Conservation (phyloP, 2,797 vertebrate species). For the Mycteria americana region DNA sequence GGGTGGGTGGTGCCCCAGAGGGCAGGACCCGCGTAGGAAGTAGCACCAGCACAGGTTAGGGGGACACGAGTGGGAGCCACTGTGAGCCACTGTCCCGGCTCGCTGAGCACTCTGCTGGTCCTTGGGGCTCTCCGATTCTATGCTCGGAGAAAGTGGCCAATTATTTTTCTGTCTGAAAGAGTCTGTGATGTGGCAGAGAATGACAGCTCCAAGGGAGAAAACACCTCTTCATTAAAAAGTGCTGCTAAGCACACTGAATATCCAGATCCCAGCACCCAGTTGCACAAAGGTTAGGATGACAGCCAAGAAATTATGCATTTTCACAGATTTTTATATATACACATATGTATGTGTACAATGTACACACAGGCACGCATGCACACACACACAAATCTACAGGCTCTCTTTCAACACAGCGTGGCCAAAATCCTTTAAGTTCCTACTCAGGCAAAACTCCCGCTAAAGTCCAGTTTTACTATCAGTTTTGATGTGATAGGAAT, state of each 20-base stretch:
- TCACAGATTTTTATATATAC: not conserved
- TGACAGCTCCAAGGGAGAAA: constrained; percentile 75
- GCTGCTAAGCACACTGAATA: constrained; percentile 59
- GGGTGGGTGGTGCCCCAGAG: not conserved
- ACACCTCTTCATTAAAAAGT: constrained; percentile 75
- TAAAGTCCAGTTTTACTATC: not conserved
- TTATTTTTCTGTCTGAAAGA: constrained; percentile 88
- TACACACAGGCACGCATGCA: not conserved
- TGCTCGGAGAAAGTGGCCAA: constrained; percentile 73
- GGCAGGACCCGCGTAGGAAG: fast-evolving
- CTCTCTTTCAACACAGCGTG: not conserved
- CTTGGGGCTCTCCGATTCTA: constrained; percentile 68
- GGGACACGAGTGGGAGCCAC: not conserved
- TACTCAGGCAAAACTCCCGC: not conserved
- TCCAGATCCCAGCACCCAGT: constrained; percentile 28
- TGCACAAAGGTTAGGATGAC: constrained; percentile 30
- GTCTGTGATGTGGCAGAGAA: constrained; percentile 80
- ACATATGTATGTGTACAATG: fast-evolving
- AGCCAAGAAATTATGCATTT: constrained; percentile 16
- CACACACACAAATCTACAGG: not conserved
- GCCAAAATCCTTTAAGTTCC: not conserved
- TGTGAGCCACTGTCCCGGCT: constrained; percentile 35
- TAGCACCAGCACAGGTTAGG: not conserved
- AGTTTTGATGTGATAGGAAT: not conserved
- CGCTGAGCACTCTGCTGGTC: constrained; percentile 55